Conservation (phyloP, 2,113 vertebrate genomes). For the Numida meleagris region DNA sequence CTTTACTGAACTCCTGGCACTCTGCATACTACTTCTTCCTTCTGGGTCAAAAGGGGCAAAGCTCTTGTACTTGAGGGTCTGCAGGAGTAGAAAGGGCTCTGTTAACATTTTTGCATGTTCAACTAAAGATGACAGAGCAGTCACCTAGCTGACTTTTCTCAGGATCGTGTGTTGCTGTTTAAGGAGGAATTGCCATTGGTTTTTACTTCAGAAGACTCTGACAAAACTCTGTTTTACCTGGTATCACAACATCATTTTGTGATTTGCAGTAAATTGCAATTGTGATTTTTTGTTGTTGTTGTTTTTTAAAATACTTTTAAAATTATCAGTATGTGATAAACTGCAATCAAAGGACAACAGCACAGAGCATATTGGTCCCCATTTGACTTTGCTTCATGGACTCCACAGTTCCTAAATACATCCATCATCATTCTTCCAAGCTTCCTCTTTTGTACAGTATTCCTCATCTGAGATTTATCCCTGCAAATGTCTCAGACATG, state of each 20-base stretch:
- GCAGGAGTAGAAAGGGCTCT: constrained; percentile 36
- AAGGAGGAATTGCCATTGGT: background rate
- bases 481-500: background rate
- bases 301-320: background rate
- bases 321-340: background rate
- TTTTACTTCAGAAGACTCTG: background rate
- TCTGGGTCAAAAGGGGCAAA: constrained; percentile 56
- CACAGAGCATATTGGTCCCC: background rate
- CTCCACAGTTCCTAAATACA: background rate
- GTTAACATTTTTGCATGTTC: constrained; percentile 53
- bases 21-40: constrained; percentile 30
- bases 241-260: background rate
- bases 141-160: constrained; percentile 25
- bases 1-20: constrained; percentile 22
- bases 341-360: background rate
- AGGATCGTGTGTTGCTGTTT: background rate
- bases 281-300: background rate
- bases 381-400: constrained; percentile 1
- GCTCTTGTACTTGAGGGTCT: constrained; percentile 43
- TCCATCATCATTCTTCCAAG: background rate
- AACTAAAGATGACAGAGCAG: constrained; percentile 16
- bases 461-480: background rate
- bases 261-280: background rate
- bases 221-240: background rate
- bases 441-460: background rate